These are phyloP conservation scores for Orchestes rusci DNA, from an alignment of 2,888 invertebrate species.

Conservation along the genomic window DNA sequence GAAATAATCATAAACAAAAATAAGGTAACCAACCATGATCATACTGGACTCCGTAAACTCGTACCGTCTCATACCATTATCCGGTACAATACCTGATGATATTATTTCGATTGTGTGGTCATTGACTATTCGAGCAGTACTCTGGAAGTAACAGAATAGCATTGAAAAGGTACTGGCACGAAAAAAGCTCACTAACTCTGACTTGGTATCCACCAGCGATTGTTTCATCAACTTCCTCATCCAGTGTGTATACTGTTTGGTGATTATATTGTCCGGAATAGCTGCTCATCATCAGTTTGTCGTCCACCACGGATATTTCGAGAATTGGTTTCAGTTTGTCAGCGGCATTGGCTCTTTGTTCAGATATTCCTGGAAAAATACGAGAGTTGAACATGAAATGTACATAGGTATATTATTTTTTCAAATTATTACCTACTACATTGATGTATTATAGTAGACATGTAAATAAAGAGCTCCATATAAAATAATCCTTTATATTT, in stretches of 20 bases:
- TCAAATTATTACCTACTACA: too few relatives aligned
- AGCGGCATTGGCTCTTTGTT: constrained; percentile 24
- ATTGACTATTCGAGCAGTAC: constrained; percentile 20
- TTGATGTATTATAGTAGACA: too few relatives aligned
- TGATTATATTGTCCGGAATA: constrained; percentile 14
- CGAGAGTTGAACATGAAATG: too few relatives aligned
- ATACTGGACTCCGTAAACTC: constrained; percentile 23
- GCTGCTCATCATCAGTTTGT: constrained; percentile 22
- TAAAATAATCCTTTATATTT: too few relatives aligned
- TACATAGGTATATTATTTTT: too few relatives aligned
- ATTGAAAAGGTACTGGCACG: too few relatives aligned
- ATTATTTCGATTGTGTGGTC: constrained; percentile 25
- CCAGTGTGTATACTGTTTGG: constrained; percentile 18
- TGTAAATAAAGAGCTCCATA: too few relatives aligned
- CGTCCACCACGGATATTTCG: constrained; percentile 22
- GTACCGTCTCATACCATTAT: constrained; percentile 21
- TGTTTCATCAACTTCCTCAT: constrained; percentile 26
- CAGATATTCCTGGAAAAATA: constrained; percentile 26
- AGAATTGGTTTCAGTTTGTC: constrained; percentile 24
- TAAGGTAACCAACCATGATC: constrained; percentile 24
- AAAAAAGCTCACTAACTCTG: constrained; percentile 31
- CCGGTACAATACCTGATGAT: constrained; percentile 22
- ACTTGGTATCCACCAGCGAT: constrained; percentile 23
- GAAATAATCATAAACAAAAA: neutral
- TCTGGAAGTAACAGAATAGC: constrained; percentile 17